Percentiles rank a stretch among this genome's conserved stretches.
phyloP scores from a whole-genome alignment of 2,797 vertebrate genomes.

The Sibirionetta formosa region DNA sequence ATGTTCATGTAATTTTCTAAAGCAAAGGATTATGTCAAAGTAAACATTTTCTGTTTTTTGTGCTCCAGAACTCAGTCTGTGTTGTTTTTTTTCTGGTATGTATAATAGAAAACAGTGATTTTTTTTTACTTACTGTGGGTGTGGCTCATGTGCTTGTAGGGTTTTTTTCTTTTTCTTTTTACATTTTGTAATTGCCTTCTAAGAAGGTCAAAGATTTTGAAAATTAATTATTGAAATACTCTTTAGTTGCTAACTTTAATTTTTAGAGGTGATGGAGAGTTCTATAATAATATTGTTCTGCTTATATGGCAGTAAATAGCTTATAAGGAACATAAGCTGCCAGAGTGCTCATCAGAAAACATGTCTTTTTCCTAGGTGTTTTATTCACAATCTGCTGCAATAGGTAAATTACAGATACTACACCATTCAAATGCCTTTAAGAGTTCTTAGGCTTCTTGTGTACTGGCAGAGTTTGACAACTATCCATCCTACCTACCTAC shows the following conservation, averaged over 20 bases:
- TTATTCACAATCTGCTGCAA: not conserved
- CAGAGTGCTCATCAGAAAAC: not conserved
- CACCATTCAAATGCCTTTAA: not conserved
- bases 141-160: not conserved
- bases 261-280: not conserved
- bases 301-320: not conserved
- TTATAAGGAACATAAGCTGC: not conserved
- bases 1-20: not conserved
- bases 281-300: not conserved
- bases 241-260: not conserved
- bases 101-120: not conserved
- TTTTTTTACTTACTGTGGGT: not conserved
- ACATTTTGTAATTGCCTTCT: not conserved
- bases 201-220: not conserved
- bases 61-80: not conserved
- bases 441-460: not conserved
- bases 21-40: not conserved
- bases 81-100: not conserved
- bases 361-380: not conserved
- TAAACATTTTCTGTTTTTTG: not conserved
- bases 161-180: not conserved
- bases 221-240: not conserved
- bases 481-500: too few relatives aligned
- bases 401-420: not conserved
- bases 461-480: not conserved